phyloP scores from a whole-genome alignment of 2,888 invertebrate genomes.

The Iphiclides podalirius region DNA sequence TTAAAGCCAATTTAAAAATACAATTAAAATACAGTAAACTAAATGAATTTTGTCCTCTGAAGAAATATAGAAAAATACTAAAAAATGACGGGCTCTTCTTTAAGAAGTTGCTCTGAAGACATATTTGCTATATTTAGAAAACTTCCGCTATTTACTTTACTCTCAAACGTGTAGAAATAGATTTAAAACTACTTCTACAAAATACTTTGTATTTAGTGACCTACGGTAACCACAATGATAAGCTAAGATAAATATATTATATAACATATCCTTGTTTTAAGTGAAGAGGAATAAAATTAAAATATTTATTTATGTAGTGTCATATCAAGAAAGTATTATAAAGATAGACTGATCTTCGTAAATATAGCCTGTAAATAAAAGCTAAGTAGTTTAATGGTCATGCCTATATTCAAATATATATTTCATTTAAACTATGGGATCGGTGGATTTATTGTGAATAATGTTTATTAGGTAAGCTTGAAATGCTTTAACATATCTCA shows the following conservation, averaged over 20 bases:
- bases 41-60: neutral
- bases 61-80: too few species aligned
- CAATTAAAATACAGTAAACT: too few species aligned
- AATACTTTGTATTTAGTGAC: too few species aligned
- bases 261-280: neutral
- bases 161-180: too few species aligned
- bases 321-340: slow-evolving; percentile 47
- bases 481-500: slow-evolving; percentile 15
- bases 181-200: too few species aligned
- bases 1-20: neutral
- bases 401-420: slow-evolving; percentile 33
- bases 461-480: slow-evolving; percentile 17
- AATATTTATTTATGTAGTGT: slow-evolving; percentile 3
- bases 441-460: slow-evolving; percentile 7
- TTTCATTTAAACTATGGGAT: slow-evolving; percentile 22
- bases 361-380: slow-evolving; percentile 53
- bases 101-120: too few species aligned
- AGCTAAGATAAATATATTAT: too few species aligned
- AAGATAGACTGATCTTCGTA: slow-evolving; percentile 65
- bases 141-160: too few species aligned
- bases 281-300: neutral
- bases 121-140: too few species aligned
- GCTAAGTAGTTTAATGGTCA: slow-evolving; percentile 34
- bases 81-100: too few species aligned
- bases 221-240: too few species aligned